A percentile compares a stretch with the other conserved stretches of the same genome.
phyloP scores from a whole-genome alignment of 2,888 invertebrate species.

The Eupithecia pulchellata region DNA sequence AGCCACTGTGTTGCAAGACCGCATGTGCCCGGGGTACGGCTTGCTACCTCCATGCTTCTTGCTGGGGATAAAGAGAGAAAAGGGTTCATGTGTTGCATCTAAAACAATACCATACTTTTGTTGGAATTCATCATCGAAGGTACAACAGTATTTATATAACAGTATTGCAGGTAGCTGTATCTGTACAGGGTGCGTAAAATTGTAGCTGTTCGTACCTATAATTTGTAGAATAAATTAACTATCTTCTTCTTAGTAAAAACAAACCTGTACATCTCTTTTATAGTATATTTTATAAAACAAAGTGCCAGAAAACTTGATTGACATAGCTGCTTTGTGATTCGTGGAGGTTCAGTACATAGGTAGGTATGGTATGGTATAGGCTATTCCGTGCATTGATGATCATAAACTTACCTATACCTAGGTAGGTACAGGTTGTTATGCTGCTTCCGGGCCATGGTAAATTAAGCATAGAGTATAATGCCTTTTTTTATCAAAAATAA shows the following conservation, averaged over 20 bases:
- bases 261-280: not conserved
- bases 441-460: not conserved
- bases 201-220: not conserved
- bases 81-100: not conserved
- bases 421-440: not conserved
- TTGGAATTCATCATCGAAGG: not conserved
- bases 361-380: too few relatives aligned
- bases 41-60: slow-evolving; percentile 88
- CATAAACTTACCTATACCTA: not conserved
- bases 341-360: not conserved
- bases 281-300: not conserved
- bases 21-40: slow-evolving; percentile 94
- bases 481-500: not conserved
- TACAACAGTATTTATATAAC: too few relatives aligned
- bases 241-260: not conserved
- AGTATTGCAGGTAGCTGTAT: not conserved
- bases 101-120: not conserved
- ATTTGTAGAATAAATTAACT: not conserved
- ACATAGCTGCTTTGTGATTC: not conserved
- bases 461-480: not conserved
- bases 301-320: not conserved
- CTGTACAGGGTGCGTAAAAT: not conserved
- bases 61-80: slow-evolving; percentile 49
- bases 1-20: slow-evolving; percentile 95
- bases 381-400: not conserved